Conservation (phyloP, 2,797 vertebrate species). For the Chiroxiphia lanceolata region DNA sequence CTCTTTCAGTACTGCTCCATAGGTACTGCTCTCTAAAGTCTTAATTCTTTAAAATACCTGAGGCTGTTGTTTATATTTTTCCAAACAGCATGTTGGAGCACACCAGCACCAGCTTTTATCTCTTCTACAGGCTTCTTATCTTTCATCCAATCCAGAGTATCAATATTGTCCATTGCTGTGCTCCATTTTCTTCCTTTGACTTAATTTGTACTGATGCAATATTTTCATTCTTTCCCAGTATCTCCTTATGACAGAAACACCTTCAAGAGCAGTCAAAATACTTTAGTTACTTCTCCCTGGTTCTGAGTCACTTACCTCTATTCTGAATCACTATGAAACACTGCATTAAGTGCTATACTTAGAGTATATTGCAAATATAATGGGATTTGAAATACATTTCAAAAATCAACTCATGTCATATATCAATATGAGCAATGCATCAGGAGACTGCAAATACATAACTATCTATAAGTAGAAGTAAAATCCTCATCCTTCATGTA, state of each 20-base stretch:
- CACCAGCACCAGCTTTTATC: neutral
- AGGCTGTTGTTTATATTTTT: neutral
- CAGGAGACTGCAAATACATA: neutral
- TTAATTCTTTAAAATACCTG: neutral
- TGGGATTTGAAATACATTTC: neutral
- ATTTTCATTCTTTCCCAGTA: neutral
- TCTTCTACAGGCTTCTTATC: neutral
- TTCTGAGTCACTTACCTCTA: conserved; percentile 1
- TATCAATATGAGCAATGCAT: neutral
- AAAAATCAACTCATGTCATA: neutral
- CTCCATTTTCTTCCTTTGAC: neutral
- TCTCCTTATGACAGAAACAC: neutral
- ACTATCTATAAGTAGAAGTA: neutral
- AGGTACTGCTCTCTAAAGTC: neutral
- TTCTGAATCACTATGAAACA: conserved; percentile 3
- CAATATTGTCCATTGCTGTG: neutral
- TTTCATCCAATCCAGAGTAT: neutral
- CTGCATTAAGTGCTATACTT: neutral
- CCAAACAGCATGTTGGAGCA: neutral
- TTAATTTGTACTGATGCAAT: neutral
- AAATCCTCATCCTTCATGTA: neutral
- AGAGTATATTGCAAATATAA: conserved; percentile 1
- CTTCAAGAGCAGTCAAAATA: conserved; percentile 26
- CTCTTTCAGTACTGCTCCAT: neutral
- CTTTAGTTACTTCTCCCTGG: neutral